A percentile compares a stretch with the other conserved stretches of the same genome.
Conservation (phyloP, 2,797 vertebrate species). For the Chiloscyllium punctatum region DNA sequence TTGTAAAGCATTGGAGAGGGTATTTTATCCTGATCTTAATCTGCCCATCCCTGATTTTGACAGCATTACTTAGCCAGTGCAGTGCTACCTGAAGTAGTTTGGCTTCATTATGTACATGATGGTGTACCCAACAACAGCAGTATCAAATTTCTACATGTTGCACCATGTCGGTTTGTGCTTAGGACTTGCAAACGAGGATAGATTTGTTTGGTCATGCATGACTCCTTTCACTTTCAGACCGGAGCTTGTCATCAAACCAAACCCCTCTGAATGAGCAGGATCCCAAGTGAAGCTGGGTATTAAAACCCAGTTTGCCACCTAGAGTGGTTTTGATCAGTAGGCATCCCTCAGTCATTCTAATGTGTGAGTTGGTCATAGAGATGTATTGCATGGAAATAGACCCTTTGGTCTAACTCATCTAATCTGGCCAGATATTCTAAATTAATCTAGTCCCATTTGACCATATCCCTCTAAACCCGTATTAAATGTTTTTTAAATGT, state of each 20-base stretch:
- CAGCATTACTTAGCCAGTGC: not conserved
- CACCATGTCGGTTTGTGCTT: not conserved
- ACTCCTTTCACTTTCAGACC: not conserved
- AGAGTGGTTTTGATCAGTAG: not conserved
- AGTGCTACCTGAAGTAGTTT: not conserved
- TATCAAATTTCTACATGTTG: not conserved
- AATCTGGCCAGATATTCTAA: too few relatives aligned
- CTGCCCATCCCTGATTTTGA: not conserved
- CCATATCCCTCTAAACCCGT: too few relatives aligned
- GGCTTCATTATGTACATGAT: not conserved
- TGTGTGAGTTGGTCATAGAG: not conserved
- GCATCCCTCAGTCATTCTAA: not conserved
- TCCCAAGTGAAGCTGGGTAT: not conserved
- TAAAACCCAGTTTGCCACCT: not conserved
- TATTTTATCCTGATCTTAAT: not conserved
- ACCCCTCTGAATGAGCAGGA: too few relatives aligned
- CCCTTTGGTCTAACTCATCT: too few relatives aligned
- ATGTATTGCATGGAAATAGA: too few relatives aligned
- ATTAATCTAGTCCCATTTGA: too few relatives aligned
- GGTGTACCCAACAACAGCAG: not conserved
- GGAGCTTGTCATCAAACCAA: too few relatives aligned
- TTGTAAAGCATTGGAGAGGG: not conserved
- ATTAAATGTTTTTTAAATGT: too few relatives aligned
- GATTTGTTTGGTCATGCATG: not conserved
- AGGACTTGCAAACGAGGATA: not conserved